A percentile compares a stretch with the other conserved stretches of the same genome.
Evolutionary conservation across 1,140 invertebrate genomes (phyloP).

Genomic region (Atopsyche davidsoni): DNA sequence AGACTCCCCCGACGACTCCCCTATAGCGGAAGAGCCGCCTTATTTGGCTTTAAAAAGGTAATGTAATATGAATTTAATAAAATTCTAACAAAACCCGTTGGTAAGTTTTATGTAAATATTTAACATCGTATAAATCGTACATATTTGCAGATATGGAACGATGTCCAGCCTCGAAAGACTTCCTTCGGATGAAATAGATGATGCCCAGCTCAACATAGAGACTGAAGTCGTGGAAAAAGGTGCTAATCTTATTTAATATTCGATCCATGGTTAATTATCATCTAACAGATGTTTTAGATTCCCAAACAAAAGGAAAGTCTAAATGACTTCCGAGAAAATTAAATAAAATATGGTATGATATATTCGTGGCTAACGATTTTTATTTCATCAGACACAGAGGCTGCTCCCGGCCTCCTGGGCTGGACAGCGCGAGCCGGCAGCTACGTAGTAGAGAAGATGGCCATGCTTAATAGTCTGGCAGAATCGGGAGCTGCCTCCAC

Average conservation of each 20-base stretch:
- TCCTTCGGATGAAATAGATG: slow-evolving; percentile 53
- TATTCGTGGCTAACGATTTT: background rate
- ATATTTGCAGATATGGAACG: slow-evolving; percentile 60
- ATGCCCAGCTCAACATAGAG: slow-evolving; percentile 37
- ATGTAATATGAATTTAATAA: no score
- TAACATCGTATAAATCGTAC: slow-evolving; percentile 1
- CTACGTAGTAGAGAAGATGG: slow-evolving; percentile 76
- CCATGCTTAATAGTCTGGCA: slow-evolving; percentile 40
- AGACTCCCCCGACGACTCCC: slow-evolving; percentile 51
- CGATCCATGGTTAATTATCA: background rate
- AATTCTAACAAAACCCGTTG: no score
- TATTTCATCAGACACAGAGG: slow-evolving; percentile 35
- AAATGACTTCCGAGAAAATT: slow-evolving; percentile 38
- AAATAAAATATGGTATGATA: background rate
- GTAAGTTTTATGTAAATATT: slow-evolving; percentile 1
- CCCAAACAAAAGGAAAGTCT: slow-evolving; percentile 11
- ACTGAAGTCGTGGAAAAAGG: slow-evolving; percentile 20
- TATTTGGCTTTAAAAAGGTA: slow-evolving; percentile 47
- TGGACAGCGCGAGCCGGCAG: slow-evolving; percentile 73
- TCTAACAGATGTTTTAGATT: background rate
- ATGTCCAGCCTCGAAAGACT: slow-evolving; percentile 69
- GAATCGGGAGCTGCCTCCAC: slow-evolving; percentile 47
- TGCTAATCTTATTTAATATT: background rate
- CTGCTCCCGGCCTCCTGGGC: slow-evolving; percentile 43
- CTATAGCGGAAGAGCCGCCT: slow-evolving; percentile 50